A percentile compares a stretch with the other conserved stretches of the same genome.
Conservation (phyloP, 1,140 invertebrate genomes). For the Bursaphelenchus mucronatus region DNA sequence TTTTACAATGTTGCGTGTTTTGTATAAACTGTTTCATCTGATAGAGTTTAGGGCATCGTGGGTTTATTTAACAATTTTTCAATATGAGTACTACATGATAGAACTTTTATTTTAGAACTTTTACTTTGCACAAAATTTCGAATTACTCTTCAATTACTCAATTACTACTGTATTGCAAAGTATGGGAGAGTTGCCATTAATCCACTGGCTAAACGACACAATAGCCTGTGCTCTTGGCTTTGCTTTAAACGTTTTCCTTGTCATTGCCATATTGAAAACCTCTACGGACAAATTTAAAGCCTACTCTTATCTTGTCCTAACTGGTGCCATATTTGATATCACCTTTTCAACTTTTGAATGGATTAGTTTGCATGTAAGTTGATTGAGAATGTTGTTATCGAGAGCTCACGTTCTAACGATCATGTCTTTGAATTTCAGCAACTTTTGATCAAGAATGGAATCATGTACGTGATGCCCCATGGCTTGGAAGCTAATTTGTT, state of each 20-base stretch:
- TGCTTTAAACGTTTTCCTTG: constrained; percentile 1
- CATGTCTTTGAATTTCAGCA: constrained; percentile 1
- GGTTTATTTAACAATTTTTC: no score
- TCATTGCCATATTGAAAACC: not conserved
- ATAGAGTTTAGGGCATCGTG: no score
- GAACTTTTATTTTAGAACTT: no score
- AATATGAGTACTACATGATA: no score
- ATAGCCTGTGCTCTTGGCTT: constrained; percentile 12
- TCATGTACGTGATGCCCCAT: constrained; percentile 3
- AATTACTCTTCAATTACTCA: no score
- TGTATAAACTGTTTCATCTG: no score
- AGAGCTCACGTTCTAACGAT: not conserved
- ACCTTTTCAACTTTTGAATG: constrained; percentile 9
- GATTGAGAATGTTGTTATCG: not conserved
- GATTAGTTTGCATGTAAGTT: constrained; percentile 13
- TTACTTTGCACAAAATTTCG: no score
- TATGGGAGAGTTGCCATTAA: constrained; percentile 7
- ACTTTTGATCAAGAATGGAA: constrained; percentile 11
- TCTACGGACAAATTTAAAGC: not conserved
- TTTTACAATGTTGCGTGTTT: no score
- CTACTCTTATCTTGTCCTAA: constrained; percentile 1
- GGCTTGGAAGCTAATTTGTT: constrained; percentile 1
- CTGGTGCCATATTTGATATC: constrained; percentile 3
- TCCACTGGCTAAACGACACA: constrained; percentile 11
- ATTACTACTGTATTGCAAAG: no score